These are phyloP conservation scores for Macrochelys suwanniensis DNA, from an alignment of 2,797 vertebrate species.

Conservation along the genomic window DNA sequence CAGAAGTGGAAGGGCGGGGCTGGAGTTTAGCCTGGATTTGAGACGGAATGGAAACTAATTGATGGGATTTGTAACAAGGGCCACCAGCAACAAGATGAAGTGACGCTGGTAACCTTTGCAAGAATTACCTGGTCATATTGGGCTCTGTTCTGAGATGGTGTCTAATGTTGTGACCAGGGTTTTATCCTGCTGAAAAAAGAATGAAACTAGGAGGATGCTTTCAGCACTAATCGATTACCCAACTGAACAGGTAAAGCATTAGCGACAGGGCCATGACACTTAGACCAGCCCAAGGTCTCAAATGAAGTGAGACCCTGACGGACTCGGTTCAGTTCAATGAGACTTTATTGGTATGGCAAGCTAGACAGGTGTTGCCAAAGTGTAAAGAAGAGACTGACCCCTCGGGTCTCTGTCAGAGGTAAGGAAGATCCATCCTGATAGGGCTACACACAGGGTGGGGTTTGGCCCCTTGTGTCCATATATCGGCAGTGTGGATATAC, in stretches of 20 bases:
- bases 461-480: neutral
- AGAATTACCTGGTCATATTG: neutral
- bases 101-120: neutral
- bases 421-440: neutral
- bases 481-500: neutral
- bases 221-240: neutral
- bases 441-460: rapidly evolving
- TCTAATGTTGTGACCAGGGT: neutral
- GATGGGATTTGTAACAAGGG: neutral
- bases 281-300: neutral
- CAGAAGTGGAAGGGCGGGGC: neutral
- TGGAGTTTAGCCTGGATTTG: neutral
- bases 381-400: neutral
- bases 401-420: neutral
- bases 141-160: neutral
- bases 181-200: neutral
- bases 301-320: neutral
- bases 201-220: neutral
- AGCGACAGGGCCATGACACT: rapidly evolving
- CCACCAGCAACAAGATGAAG: neutral
- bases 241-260: rapidly evolving
- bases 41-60: neutral
- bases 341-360: neutral
- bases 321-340: neutral
- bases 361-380: rapidly evolving